A percentile compares a stretch with the other conserved stretches of the same genome.
Conservation (phyloP, 2,888 invertebrate genomes). For the Polymixis lichenea region DNA sequence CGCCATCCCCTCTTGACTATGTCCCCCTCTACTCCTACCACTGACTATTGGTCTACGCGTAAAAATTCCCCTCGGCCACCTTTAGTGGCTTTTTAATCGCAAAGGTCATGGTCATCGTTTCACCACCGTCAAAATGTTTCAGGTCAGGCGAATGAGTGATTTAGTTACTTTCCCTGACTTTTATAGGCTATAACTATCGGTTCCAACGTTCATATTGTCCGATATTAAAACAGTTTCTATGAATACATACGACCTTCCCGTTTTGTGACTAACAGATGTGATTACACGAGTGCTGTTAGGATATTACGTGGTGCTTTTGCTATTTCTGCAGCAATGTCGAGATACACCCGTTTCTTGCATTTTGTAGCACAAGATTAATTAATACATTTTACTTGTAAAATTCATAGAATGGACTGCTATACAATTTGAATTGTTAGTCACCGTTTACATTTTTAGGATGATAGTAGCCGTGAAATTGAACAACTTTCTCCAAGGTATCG, state of each 20-base stretch:
- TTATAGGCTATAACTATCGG: conserved; percentile 11
- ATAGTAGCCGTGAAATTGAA: too few species aligned
- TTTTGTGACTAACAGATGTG: conserved; percentile 15
- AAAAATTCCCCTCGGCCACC: conserved; percentile 36
- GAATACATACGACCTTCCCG: neutral
- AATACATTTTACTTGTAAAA: neutral
- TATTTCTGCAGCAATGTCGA: conserved; percentile 9
- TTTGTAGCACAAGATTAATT: neutral
- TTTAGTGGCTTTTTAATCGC: conserved; percentile 42
- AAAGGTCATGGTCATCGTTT: conserved; percentile 39
- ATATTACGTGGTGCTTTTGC: neutral
- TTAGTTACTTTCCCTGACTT: conserved; percentile 26
- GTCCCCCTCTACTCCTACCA: neutral
- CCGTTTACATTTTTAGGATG: too few species aligned
- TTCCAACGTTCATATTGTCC: neutral
- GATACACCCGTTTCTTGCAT: neutral
- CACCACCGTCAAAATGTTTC: conserved; percentile 38
- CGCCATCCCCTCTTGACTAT: conserved; percentile 28
- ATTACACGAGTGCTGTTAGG: neutral
- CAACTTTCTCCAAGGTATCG: too few species aligned
- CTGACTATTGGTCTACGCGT: conserved; percentile 11
- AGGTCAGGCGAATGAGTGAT: conserved; percentile 40
- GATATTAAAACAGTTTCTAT: conserved; percentile 16
- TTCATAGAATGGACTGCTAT: neutral
- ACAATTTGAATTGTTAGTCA: neutral